Evolutionary conservation across 1,140 invertebrate genomes (phyloP).

Genomic region (Phenacoccus solenopsis): DNA sequence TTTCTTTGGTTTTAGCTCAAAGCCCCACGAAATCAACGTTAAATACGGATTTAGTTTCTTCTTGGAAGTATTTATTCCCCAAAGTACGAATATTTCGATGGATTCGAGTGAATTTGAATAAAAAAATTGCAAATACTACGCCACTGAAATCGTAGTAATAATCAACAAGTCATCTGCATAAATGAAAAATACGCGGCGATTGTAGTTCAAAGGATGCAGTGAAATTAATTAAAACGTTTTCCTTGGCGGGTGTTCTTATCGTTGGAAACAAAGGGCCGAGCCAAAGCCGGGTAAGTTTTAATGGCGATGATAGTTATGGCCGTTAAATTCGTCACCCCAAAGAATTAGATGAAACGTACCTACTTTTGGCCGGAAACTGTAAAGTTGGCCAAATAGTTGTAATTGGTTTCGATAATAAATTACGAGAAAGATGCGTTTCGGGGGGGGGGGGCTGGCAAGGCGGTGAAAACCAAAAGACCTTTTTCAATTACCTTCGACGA

Average conservation of each 20-base stretch:
- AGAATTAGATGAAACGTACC: background rate
- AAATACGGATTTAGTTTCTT: too few species aligned
- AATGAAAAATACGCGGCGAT: too few species aligned
- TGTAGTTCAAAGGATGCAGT: too few species aligned
- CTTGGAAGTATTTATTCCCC: too few species aligned
- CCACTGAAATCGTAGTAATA: too few species aligned
- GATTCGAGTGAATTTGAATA: too few species aligned
- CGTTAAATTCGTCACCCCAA: background rate
- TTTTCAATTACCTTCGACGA: constrained; percentile 6
- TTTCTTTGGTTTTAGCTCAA: too few species aligned
- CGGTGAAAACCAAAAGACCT: background rate
- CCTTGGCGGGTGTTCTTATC: background rate
- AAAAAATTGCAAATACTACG: too few species aligned
- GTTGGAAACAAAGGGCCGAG: background rate
- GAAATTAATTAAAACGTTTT: background rate
- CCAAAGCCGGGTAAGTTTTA: background rate
- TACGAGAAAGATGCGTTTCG: background rate
- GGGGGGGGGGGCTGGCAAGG: background rate
- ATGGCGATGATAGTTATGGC: constrained; percentile 3
- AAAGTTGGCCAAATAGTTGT: constrained; percentile 16
- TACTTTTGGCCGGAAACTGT: too few species aligned
- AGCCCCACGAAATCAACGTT: too few species aligned
- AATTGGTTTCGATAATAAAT: constrained; percentile 17
- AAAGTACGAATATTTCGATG: too few species aligned
- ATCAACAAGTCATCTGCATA: too few species aligned